Evolutionary conservation across 2,888 invertebrate species (phyloP).

Genomic region (Fabriciana adippe): DNA sequence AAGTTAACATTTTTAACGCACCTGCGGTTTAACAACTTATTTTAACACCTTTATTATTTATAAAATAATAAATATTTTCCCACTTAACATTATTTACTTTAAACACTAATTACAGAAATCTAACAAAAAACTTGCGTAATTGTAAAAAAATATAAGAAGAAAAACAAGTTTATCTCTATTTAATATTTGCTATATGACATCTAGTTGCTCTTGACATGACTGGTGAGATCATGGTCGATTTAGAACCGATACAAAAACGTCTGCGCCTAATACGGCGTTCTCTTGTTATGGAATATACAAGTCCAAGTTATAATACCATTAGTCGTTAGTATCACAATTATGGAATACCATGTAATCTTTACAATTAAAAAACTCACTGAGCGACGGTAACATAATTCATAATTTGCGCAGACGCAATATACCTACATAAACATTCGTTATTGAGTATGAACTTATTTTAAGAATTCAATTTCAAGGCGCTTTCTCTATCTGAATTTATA

Average conservation of each 20-base stretch:
- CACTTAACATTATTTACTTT: neutral
- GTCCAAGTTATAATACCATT: constrained; percentile 21
- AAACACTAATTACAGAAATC: neutral
- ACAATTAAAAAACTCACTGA: no score
- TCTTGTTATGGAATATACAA: constrained; percentile 32
- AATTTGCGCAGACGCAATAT: no score
- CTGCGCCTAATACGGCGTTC: constrained; percentile 25
- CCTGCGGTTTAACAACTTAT: constrained; percentile 6
- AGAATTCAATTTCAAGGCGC: constrained; percentile 5
- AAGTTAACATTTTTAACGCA: constrained; percentile 26
- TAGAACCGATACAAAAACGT: constrained; percentile 33
- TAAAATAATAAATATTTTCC: no score
- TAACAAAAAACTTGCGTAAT: neutral
- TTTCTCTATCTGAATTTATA: constrained; percentile 3
- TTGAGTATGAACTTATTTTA: neutral
- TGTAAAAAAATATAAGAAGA: neutral
- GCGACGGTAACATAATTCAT: no score
- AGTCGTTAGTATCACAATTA: constrained; percentile 18
- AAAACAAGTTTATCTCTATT: constrained; percentile 11
- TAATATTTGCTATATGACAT: constrained; percentile 14
- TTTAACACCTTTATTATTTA: constrained; percentile 5
- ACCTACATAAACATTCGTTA: neutral
- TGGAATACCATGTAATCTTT: neutral
- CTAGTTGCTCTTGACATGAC: constrained; percentile 19
- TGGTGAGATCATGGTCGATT: constrained; percentile 32